Evolutionary conservation across 2,113 vertebrate genomes (phyloP).

Genomic region (Capricornis sumatraensis): DNA sequence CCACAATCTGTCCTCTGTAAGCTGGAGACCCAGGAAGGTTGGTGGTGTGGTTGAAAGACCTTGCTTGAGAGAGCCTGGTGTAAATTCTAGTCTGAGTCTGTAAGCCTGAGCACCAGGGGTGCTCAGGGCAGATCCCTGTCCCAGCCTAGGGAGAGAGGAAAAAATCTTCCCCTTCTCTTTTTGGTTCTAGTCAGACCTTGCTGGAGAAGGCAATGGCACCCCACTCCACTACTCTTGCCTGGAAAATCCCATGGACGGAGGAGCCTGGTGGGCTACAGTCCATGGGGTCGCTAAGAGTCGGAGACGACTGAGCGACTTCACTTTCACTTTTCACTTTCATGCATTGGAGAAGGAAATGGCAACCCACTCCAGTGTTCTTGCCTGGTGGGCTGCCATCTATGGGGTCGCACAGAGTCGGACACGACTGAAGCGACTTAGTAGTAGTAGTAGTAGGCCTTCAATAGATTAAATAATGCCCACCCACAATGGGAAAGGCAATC

Average conservation of each 20-base stretch:
- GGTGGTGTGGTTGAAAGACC: neutral
- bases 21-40: neutral
- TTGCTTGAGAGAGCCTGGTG: neutral
- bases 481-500: neutral
- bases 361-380: no score
- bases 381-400: no score
- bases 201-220: no score
- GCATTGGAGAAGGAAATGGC: no score
- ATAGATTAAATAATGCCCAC: neutral
- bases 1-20: neutral
- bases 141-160: neutral
- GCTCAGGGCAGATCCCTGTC: neutral
- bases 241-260: no score
- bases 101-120: neutral
- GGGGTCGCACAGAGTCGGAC: no score
- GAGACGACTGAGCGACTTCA: no score
- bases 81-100: neutral
- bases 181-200: neutral
- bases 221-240: no score
- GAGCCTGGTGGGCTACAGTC: no score
- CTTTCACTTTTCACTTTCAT: no score
- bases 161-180: neutral
- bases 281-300: no score
- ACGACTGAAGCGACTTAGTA: no score
- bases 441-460: neutral